Conservation (phyloP, 2,888 invertebrate species). For the Arge pagana region DNA sequence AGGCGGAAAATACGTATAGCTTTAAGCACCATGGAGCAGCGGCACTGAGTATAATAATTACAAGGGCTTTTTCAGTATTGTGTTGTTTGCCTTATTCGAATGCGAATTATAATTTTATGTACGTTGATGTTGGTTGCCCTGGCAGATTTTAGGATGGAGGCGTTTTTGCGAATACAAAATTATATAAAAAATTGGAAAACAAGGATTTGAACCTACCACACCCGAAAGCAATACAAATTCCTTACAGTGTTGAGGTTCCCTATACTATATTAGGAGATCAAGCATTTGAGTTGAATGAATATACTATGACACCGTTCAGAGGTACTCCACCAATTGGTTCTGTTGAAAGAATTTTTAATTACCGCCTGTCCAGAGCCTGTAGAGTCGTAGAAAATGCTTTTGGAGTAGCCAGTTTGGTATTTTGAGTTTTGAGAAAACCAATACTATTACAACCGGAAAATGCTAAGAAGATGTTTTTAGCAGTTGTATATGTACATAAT, state of each 20-base stretch:
- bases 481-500: slow-evolving; percentile 4
- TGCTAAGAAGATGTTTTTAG: slow-evolving; percentile 2
- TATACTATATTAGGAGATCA: slow-evolving; percentile 1
- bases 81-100: no score
- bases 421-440: slow-evolving; percentile 7
- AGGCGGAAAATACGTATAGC: no score
- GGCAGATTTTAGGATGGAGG: no score
- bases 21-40: no score
- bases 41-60: no score
- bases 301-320: slow-evolving; percentile 5
- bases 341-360: slow-evolving; percentile 13
- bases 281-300: slow-evolving; percentile 3
- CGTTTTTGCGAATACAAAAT: neutral
- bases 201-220: neutral
- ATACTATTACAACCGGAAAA: slow-evolving; percentile 5
- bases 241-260: neutral
- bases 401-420: slow-evolving; percentile 3
- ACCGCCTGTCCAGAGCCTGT: slow-evolving; percentile 1
- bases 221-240: neutral
- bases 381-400: slow-evolving; percentile 7
- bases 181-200: slow-evolving; percentile 3
- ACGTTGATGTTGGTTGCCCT: no score
- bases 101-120: no score
- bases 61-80: no score
- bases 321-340: slow-evolving; percentile 5